phyloP scores from a whole-genome alignment of 2,113 vertebrate genomes.

The Cryptotis parvus region DNA sequence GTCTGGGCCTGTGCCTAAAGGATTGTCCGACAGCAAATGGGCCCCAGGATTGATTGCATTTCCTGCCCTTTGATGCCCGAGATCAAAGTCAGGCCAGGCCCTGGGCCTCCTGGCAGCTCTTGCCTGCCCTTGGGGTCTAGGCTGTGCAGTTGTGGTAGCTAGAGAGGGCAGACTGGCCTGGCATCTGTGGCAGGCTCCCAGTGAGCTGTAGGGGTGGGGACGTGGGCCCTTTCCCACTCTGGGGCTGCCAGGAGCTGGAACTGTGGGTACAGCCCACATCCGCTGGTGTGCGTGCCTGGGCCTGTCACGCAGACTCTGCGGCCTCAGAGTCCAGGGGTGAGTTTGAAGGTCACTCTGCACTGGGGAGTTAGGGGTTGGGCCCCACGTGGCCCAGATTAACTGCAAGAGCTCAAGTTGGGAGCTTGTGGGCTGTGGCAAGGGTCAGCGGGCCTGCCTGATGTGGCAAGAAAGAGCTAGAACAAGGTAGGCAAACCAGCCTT shows the following conservation, averaged over 20 bases:
- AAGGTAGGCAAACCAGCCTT: background rate
- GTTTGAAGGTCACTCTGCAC: background rate
- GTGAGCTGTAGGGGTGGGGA: background rate
- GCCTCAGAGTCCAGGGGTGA: background rate
- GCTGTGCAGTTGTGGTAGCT: slow-evolving; percentile 18
- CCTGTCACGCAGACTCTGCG: background rate
- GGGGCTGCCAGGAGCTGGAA: slow-evolving; percentile 3
- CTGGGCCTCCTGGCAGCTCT: slow-evolving; percentile 55
- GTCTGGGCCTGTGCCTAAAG: slow-evolving; percentile 52
- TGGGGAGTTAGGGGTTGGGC: background rate
- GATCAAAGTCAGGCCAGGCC: slow-evolving; percentile 68
- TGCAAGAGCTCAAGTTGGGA: background rate
- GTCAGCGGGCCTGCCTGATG: background rate
- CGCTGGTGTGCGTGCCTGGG: background rate
- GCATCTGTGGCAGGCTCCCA: background rate
- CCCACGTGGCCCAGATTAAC: background rate
- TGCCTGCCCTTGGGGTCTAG: slow-evolving; percentile 26
- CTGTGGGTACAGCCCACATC: background rate
- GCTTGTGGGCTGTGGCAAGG: background rate
- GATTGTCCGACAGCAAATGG: slow-evolving; percentile 64
- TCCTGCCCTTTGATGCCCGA: slow-evolving; percentile 78
- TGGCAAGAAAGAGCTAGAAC: background rate
- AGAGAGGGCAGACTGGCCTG: slow-evolving; percentile 32
- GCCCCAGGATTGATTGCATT: slow-evolving; percentile 73
- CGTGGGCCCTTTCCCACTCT: background rate